Base-by-base conservation (phyloP, 1,140 invertebrate species). In the Dinoponera quadriceps region DNA sequence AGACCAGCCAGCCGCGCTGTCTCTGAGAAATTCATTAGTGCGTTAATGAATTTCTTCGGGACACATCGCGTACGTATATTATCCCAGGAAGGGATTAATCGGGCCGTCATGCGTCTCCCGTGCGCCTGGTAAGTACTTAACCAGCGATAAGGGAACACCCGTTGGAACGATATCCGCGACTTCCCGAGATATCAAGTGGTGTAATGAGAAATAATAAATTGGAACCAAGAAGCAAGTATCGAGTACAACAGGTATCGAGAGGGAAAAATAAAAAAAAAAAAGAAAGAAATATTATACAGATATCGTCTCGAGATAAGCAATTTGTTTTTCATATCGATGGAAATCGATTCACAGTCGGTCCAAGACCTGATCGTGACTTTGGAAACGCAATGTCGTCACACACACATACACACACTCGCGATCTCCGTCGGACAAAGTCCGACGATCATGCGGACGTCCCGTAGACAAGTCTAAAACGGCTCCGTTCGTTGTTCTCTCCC, bases 401-500 rank as follows among this genome's bases (percentile, higher is more conserved):
- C 38, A 44, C 38, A 11, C 2, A 33, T 33, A 5, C 38, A 44
- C 38, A 44, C 38, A 20, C 13, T 77, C 14, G 16, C 44, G 14
- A 25, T 22, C 13, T 55, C 55, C 16, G 29, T 13, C 25, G 25
- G 57, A 49, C 22, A 25, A 16, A 9, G n/a, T 33, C 27, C 29
- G 44, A 55, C 29, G 18, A 27, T 59, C 33, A 11, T 54, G 16
- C 7, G 66, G 38, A 66, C 65, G 51, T 4, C 27, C 38, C 18
- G 54, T 62, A 27, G 22, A 49, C 5, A 81, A 84, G 33, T 33
- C 22, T 55, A 85, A 44, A 48, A 84, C 44, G 55, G 27, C 69
- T 81, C 51, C 65, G 65, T 89, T 78, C 65, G 65, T 89, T 78
- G 87, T 86, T 89, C 83, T 87, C 84, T 90, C 86, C 84, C 86